Percentiles rank a stretch among this genome's conserved stretches.
phyloP scores from a whole-genome alignment of 1,140 invertebrate species.

The Ceratitis capitata region DNA sequence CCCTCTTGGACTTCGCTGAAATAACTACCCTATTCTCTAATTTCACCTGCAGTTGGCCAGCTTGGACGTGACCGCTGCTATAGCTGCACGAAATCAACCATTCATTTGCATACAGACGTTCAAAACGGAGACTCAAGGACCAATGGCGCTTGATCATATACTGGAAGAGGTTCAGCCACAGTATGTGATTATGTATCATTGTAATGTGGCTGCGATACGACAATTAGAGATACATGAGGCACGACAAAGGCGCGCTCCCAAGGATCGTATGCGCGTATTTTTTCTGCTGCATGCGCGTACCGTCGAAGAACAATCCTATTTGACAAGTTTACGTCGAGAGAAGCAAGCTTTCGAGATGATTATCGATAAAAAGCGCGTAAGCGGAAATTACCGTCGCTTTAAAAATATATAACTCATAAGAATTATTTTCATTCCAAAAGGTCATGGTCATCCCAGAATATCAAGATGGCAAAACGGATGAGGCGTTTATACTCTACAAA shows the following conservation, averaged over 20 bases:
- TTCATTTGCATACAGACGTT: slow-evolving; percentile 80
- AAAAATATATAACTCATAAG: not conserved
- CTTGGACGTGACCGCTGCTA: slow-evolving; percentile 72
- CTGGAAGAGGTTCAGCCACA: slow-evolving; percentile 77
- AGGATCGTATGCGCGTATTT: slow-evolving; percentile 77
- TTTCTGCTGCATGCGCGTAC: slow-evolving; percentile 90
- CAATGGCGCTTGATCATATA: slow-evolving; percentile 73
- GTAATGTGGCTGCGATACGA: slow-evolving; percentile 85
- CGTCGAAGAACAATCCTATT: slow-evolving; percentile 94
- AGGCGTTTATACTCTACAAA: slow-evolving; percentile 72
- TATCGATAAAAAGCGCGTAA: slow-evolving; percentile 90
- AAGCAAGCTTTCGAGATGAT: slow-evolving; percentile 94
- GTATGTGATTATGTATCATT: slow-evolving; percentile 91
- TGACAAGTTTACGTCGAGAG: slow-evolving; percentile 88
- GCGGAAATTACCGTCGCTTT: slow-evolving; percentile 44
- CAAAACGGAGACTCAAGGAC: slow-evolving; percentile 75
- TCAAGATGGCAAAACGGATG: slow-evolving; percentile 85
- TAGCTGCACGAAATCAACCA: slow-evolving; percentile 67
- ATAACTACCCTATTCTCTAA: not conserved
- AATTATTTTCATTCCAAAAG: slow-evolving; percentile 66
- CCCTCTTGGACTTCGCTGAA: no score
- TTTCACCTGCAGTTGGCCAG: slow-evolving; percentile 69
- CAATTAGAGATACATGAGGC: slow-evolving; percentile 88
- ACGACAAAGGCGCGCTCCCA: slow-evolving; percentile 73
- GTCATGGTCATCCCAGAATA: slow-evolving; percentile 92